Evolutionary conservation across 2,888 invertebrate species (phyloP).

Genomic region (Euplagia quadripunctaria): DNA sequence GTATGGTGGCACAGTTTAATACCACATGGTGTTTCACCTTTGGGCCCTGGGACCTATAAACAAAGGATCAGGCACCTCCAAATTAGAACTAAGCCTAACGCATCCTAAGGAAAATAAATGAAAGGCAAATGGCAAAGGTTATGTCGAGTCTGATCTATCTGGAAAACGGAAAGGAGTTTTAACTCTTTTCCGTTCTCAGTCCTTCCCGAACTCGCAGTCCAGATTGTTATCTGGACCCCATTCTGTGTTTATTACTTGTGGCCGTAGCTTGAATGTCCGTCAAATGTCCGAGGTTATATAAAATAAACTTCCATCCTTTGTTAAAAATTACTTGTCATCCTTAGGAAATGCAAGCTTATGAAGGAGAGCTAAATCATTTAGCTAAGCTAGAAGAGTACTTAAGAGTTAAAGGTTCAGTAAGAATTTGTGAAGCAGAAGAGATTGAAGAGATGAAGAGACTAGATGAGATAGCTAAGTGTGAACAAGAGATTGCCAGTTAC

Average conservation of each 20-base stretch:
- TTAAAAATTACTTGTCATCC: slow-evolving; percentile 2
- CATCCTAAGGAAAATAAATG: no score
- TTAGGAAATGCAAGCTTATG: slow-evolving; percentile 95
- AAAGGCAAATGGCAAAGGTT: no score
- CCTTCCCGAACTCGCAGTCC: no score
- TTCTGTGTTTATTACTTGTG: no score
- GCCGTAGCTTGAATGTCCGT: no score
- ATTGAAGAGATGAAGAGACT: slow-evolving; percentile 91
- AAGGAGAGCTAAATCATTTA: slow-evolving; percentile 94
- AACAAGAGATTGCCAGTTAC: slow-evolving; percentile 90
- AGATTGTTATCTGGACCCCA: no score
- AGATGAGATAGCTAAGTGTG: slow-evolving; percentile 89
- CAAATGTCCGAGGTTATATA: no score
- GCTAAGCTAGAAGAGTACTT: slow-evolving; percentile 94
- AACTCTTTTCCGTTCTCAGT: no score
- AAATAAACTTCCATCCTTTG: neutral
- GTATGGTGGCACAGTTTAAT: no score
- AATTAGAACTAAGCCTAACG: no score
- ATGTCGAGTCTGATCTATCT: no score
- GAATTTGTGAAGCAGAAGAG: slow-evolving; percentile 91
- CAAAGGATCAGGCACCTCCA: neutral
- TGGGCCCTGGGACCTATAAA: neutral
- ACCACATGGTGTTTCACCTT: neutral
- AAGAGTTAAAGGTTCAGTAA: slow-evolving; percentile 93
- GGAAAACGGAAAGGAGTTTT: no score